Base-by-base conservation (phyloP, 2,113 vertebrate genomes). In the Apodemus speciosus region DNA sequence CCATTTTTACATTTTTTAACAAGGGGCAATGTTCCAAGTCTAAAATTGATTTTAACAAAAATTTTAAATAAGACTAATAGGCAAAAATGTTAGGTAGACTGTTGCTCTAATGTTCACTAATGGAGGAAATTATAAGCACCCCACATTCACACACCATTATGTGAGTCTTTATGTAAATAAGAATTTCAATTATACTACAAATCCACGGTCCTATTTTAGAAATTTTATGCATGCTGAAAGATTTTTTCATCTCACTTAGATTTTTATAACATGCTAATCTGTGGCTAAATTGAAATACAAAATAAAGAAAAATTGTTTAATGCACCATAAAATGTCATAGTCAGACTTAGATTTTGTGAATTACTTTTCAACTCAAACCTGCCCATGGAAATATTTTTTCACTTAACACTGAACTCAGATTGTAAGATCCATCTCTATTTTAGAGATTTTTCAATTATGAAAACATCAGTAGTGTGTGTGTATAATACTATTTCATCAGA, bases 221-320 rank as follows among this genome's bases (percentile, higher is more conserved):
- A 46, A 46, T 32, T 84, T 84, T 66, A 84, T 66, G 40, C 30
- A 66, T 35, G 6, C 40, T 66, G 15, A 46, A 62, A 60, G 23
- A 30, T 60, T 83, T 81, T 60, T 83, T 83, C 60, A 21, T 30
- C 79, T 83, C 14, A 83, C 30, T 83, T 83, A 43, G 25, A 43
- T 83, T 83, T 81, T 83, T 60, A 83, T 46, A 66, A 84, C 60
- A 64, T 21, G 2, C 40, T 84, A 84, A 64, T 84, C 60, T 84
- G 16, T 84, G 58, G 40, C 64, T 84, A 64, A 84, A 84, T 46
- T 84, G 40, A 84, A 84, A 84, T 84, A 84, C 64, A 62, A 84
- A 64, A 43, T 32, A 66, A 46, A 18, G 1, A 20, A 83, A 81
- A 32, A 64, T 32, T 64, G 40, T 64, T 84, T 84, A 46, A 66